Base-by-base conservation (phyloP, 2,888 invertebrate species). In the Eilema sororculum region DNA sequence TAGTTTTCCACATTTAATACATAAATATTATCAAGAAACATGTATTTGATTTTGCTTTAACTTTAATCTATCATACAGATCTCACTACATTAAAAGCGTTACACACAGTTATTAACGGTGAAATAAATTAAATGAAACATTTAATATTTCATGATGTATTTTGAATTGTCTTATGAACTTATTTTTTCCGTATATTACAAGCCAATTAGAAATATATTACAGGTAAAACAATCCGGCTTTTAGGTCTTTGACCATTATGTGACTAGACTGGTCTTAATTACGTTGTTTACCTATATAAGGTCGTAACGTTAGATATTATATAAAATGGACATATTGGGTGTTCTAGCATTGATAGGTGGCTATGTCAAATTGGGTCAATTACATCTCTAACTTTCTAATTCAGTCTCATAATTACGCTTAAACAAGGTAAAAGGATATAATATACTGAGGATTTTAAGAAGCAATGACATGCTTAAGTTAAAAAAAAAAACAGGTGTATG, bases 331-430 rank as follows among this genome's bases (percentile, higher is more conserved):
- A 81, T 73, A 68, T 57, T 56, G 71, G 78, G 82, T 71, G 64
- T 76, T 82, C 82, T 87, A 86, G 85, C 85, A 81, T 82, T 77
- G 74, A 72, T 74, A 69, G 79, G 77, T 83, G 84, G 86, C 79
- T 84, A 76, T 81, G 80, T 85, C 76, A 82, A 78, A 74, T 76
- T 68, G 84, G 86, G 81, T 85, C 78, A 81, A 85, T 84, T 78
- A 85, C 86, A 88, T 84, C 79, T 87, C 91, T 93, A 93, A 86
- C 80, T 84, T 86, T 80, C 91, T 94, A 94, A 90, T 90, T 95
- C 95, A 95, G 95, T 95, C 95, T 95, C 93, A 91, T 93, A 89
- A 88, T 93, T 93, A 90, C 92, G 92, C 93, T 89, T 93, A 93
- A 89, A 87, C 87, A 92, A 92, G 89, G 89, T 72, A 86, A 89